Evolutionary conservation across 2,113 vertebrate species (phyloP).

Genomic region (Eidolon helvum): DNA sequence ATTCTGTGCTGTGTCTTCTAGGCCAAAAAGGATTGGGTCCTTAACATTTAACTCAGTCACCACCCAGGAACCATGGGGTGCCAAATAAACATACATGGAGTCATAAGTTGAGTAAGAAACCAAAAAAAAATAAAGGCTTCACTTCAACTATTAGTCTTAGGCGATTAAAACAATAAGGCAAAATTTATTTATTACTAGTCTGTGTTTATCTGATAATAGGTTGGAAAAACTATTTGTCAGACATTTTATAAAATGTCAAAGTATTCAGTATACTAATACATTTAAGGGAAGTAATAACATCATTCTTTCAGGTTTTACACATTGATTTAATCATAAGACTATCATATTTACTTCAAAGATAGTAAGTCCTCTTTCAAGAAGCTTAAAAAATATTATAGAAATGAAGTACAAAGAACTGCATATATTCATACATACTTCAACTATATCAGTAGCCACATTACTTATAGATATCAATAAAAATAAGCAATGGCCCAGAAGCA

Average conservation of each 20-base stretch:
- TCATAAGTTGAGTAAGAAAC: neutral
- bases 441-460: constrained; percentile 35
- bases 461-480: constrained; percentile 59
- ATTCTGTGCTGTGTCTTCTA: neutral
- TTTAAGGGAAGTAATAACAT: constrained; percentile 48
- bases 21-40: neutral
- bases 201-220: neutral
- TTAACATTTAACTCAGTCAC: constrained; percentile 16
- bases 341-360: constrained; percentile 67
- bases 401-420: constrained; percentile 60
- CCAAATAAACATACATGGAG: neutral
- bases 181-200: neutral
- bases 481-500: constrained; percentile 62
- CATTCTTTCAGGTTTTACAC: constrained; percentile 62
- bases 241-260: constrained; percentile 50
- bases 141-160: neutral
- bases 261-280: constrained; percentile 41
- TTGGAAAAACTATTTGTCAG: neutral
- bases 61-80: neutral
- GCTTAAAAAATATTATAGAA: constrained; percentile 73
- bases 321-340: constrained; percentile 74
- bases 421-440: constrained; percentile 54
- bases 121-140: neutral
- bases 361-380: constrained; percentile 78
- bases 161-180: constrained; percentile 7